A percentile compares a stretch with the other conserved stretches of the same genome.
phyloP scores from a whole-genome alignment of 2,888 invertebrate genomes.

The Alloplasta piceator region DNA sequence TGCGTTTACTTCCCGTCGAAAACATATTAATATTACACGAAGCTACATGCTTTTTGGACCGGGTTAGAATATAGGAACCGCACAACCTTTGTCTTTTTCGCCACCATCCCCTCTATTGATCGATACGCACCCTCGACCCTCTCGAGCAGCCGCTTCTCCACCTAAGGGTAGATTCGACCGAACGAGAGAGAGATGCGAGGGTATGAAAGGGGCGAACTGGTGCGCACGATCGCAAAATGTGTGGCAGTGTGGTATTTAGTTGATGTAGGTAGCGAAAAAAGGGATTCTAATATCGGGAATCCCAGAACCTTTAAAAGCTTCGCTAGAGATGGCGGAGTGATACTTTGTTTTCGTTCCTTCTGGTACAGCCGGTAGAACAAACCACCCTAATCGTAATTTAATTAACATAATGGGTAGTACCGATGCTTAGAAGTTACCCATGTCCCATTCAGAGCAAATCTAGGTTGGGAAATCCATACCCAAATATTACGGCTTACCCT shows the following conservation, averaged over 20 bases:
- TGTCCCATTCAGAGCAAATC: too few relatives aligned
- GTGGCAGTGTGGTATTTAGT: neutral
- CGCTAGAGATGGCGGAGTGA: neutral
- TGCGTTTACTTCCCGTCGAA: too few relatives aligned
- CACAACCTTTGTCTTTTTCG: slow-evolving; percentile 28
- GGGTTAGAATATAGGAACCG: slow-evolving; percentile 21
- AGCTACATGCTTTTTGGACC: neutral
- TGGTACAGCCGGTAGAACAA: too few relatives aligned
- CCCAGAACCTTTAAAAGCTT: slow-evolving; percentile 24
- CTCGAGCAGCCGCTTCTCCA: neutral
- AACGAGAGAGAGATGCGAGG: neutral
- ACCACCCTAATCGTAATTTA: too few relatives aligned
- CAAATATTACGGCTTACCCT: too few relatives aligned
- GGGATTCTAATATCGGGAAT: neutral
- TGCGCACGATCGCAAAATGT: slow-evolving; percentile 7
- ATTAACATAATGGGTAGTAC: too few relatives aligned
- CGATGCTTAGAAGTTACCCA: too few relatives aligned
- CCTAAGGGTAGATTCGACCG: neutral
- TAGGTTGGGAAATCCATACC: too few relatives aligned
- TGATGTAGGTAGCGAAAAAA: neutral
- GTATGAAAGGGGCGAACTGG: slow-evolving; percentile 3
- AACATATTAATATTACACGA: too few relatives aligned
- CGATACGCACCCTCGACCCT: slow-evolving; percentile 33
- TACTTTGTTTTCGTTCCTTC: neutral
- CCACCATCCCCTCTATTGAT: slow-evolving; percentile 49